Evolutionary conservation across 2,888 invertebrate species (phyloP).

Genomic region (Griposia aprilina): DNA sequence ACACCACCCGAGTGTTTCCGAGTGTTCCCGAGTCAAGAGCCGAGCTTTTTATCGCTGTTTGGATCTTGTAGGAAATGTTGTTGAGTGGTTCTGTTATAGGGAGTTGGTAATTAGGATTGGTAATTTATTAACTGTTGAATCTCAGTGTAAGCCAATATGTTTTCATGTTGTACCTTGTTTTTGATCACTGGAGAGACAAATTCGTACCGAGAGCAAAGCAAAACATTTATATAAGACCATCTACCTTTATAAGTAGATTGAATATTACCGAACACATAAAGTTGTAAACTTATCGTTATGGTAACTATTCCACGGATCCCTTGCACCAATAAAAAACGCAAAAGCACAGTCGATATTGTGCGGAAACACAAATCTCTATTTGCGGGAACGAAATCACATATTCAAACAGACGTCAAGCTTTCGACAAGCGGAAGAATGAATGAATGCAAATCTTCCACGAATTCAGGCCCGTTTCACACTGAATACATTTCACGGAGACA

Average conservation of each 20-base stretch:
- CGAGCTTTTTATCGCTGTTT: conserved; percentile 51
- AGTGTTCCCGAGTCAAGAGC: conserved; percentile 43
- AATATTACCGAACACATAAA: neutral
- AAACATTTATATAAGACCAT: neutral
- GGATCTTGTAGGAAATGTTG: conserved; percentile 46
- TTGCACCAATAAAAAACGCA: conserved; percentile 62
- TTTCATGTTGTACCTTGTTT: neutral
- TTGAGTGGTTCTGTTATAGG: conserved; percentile 17
- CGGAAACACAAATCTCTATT: conserved; percentile 75
- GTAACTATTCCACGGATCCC: conserved; percentile 38
- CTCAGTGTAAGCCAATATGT: neutral
- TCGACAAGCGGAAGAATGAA: conserved; percentile 76
- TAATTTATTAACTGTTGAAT: conserved; percentile 40
- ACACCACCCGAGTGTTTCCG: conserved; percentile 60
- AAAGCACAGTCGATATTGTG: conserved; percentile 67
- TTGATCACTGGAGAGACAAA: neutral
- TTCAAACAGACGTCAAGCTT: conserved; percentile 83
- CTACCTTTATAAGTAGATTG: neutral
- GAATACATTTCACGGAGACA: conserved; percentile 67
- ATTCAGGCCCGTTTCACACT: conserved; percentile 72
- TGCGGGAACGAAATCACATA: conserved; percentile 80
- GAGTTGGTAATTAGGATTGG: conserved; percentile 7
- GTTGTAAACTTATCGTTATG: neutral
- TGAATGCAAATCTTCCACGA: conserved; percentile 78
- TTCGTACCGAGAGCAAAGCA: neutral